Percentiles rank a stretch among this genome's conserved stretches.
Conservation (phyloP, 37 sponge, comb jelly and placozoan species). For the Hormiphora californensis region DNA sequence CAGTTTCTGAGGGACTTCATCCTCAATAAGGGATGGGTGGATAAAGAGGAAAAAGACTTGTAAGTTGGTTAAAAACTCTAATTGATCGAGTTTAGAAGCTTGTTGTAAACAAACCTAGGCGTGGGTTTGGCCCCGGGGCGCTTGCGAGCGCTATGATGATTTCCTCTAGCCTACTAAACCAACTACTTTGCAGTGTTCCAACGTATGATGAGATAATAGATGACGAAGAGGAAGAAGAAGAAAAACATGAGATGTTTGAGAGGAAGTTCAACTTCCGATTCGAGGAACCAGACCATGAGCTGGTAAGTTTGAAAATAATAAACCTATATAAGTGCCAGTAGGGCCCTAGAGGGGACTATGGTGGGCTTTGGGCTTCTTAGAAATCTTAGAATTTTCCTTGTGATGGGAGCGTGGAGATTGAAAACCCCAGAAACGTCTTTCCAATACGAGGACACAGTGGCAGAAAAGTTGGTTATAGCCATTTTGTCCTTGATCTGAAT, state of each 20-base stretch:
- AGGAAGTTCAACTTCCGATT: constrained; percentile 79
- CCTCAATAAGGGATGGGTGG: constrained; percentile 75
- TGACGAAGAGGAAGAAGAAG: constrained; percentile 70
- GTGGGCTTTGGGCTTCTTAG: not conserved
- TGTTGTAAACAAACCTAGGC: no score
- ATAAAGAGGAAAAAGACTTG: constrained; percentile 56
- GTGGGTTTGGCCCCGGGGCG: no score
- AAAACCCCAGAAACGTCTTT: not conserved
- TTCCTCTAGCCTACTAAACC: no score
- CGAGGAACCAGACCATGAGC: constrained; percentile 54
- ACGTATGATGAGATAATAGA: constrained; percentile 64
- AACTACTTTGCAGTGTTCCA: constrained; percentile 54
- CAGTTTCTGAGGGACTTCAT: constrained; percentile 87
- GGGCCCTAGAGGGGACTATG: not conserved
- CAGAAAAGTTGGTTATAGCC: no score
- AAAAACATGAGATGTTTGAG: constrained; percentile 85
- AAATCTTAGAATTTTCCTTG: not conserved
- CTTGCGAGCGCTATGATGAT: no score
- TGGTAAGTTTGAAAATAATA: no score
- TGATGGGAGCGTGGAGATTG: not conserved
- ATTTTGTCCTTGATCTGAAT: not conserved
- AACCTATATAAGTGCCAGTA: not conserved
- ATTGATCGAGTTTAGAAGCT: no score
- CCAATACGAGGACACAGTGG: not conserved
- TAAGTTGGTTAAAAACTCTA: no score